These are phyloP conservation scores for Aegithalos caudatus DNA, from an alignment of 2,113 vertebrate genomes.

Conservation along the genomic window DNA sequence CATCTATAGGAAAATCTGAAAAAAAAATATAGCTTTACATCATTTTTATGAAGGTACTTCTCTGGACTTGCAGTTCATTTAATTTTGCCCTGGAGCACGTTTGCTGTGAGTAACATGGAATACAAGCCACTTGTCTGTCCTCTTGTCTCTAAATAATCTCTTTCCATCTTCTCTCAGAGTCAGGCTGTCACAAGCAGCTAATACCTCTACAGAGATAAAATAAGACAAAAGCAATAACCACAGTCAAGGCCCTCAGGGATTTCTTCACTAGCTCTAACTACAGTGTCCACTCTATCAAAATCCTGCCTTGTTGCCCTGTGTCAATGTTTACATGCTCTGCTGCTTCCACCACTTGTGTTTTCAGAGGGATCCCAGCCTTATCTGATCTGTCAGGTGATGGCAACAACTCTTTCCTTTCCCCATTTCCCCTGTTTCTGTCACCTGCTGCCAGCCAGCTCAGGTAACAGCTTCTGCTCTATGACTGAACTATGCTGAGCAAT, in stretches of 20 bases:
- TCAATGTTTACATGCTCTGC: slow-evolving; percentile 28
- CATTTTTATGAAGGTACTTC: slow-evolving; percentile 24
- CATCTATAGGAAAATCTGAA: not conserved
- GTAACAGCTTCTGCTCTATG: not conserved
- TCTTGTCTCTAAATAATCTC: slow-evolving; percentile 28
- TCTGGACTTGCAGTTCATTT: slow-evolving; percentile 32
- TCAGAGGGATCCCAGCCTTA: not conserved
- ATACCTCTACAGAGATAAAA: slow-evolving; percentile 32
- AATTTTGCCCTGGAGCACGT: slow-evolving; percentile 45
- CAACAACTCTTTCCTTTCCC: not conserved
- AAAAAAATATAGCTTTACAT: not conserved
- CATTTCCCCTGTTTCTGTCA: not conserved
- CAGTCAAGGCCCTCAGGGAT: not conserved
- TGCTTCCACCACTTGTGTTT: not conserved
- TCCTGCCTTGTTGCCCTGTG: slow-evolving; percentile 14
- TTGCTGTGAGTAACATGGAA: slow-evolving; percentile 24
- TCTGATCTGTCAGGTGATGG: not conserved
- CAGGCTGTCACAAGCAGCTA: slow-evolving; percentile 29
- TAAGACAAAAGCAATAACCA: slow-evolving; percentile 53
- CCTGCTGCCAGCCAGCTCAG: not conserved
- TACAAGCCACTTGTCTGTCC: slow-evolving; percentile 24
- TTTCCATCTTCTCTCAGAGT: slow-evolving; percentile 10
- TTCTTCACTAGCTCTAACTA: not conserved
- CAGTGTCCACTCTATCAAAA: slow-evolving; percentile 37
- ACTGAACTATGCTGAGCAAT: not conserved